These are phyloP conservation scores for Motacilla alba DNA, from an alignment of 2,113 vertebrate species.

Conservation along the genomic window DNA sequence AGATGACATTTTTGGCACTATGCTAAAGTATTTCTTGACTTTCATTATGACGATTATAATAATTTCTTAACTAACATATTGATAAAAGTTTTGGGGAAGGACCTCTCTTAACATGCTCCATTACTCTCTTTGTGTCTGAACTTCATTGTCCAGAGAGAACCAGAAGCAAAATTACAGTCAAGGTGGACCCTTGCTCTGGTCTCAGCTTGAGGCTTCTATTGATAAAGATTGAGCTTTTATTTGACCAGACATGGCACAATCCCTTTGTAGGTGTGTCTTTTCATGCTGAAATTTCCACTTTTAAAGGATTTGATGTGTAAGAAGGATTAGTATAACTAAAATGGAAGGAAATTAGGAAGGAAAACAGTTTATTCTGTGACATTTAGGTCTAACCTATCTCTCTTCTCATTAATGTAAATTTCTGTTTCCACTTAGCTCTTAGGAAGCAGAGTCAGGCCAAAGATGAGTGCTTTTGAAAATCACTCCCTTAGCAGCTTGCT, in stretches of 20 bases:
- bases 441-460: background rate
- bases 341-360: background rate
- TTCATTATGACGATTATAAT: background rate
- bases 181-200: background rate
- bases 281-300: background rate
- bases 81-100: background rate
- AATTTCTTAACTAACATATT: background rate
- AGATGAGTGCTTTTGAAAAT: constrained; percentile 14
- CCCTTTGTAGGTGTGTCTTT: background rate
- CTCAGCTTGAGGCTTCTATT: background rate
- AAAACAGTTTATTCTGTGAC: background rate
- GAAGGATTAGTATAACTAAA: background rate
- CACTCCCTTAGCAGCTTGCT: background rate
- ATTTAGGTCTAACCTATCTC: background rate
- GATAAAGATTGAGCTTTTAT: background rate
- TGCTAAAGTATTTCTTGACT: background rate
- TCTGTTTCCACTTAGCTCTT: constrained; percentile 35
- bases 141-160: background rate
- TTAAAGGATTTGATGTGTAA: background rate
- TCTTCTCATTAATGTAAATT: background rate
- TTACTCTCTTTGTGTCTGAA: background rate
- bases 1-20: background rate
- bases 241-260: background rate
- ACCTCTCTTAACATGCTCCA: background rate
- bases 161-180: background rate